phyloP scores from a whole-genome alignment of 2,797 vertebrate species.

The Hephaestus fuliginosus region DNA sequence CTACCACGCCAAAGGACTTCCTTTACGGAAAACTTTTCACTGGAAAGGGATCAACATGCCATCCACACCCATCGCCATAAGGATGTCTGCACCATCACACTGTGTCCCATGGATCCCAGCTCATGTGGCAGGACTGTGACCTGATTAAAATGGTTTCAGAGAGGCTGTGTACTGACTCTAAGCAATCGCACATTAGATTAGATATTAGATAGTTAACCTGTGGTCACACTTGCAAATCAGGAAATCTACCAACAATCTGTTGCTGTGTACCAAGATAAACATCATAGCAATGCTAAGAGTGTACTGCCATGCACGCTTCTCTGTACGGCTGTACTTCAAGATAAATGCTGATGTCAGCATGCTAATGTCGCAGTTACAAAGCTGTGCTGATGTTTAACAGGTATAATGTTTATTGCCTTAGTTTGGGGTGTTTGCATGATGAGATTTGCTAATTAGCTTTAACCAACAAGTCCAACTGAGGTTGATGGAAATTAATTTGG shows the following conservation, averaged over 20 bases:
- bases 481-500: background rate
- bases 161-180: background rate
- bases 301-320: background rate
- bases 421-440: background rate
- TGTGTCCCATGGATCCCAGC: conserved; percentile 39
- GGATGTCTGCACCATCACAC: conserved; percentile 62
- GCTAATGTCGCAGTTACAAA: background rate
- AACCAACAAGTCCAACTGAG: background rate
- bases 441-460: background rate
- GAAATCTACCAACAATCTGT: background rate
- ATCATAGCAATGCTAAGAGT: background rate
- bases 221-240: background rate
- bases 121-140: conserved; percentile 42
- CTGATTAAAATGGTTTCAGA: conserved; percentile 37
- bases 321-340: background rate
- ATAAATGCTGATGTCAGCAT: background rate
- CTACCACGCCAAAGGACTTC: conserved; percentile 65
- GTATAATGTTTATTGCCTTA: background rate
- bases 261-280: background rate
- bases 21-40: conserved; percentile 67
- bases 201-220: conserved; percentile 1
- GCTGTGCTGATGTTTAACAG: too few relatives aligned
- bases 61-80: conserved; percentile 66
- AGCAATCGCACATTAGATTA: background rate
- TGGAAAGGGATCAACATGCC: conserved; percentile 65